Evolutionary conservation across 2,113 vertebrate genomes (phyloP).

Genomic region (Plecotus auritus): DNA sequence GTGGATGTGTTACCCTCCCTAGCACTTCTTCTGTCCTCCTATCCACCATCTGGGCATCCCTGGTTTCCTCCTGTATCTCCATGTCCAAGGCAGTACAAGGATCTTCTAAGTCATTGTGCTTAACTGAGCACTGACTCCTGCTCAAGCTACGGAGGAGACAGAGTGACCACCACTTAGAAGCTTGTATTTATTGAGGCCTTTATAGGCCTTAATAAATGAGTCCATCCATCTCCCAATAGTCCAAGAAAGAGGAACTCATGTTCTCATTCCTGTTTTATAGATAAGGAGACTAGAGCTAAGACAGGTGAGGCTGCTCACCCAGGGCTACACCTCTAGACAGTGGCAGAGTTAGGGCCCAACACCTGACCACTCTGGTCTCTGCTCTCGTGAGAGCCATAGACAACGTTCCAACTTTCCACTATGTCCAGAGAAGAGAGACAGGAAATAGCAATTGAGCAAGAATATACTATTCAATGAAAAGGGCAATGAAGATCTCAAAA

Average conservation of each 20-base stretch:
- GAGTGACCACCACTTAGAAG: neutral
- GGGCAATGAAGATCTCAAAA: rapidly evolving
- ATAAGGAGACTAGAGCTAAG: neutral
- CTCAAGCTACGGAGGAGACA: neutral
- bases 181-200: neutral
- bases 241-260: neutral
- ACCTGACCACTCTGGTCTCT: neutral
- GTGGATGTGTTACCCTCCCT: too few species aligned
- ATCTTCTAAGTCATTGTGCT: neutral
- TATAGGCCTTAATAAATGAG: neutral
- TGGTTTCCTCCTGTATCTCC: too few species aligned
- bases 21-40: too few species aligned
- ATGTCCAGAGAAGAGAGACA: neutral
- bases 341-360: neutral
- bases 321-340: neutral
- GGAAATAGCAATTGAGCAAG: neutral
- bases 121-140: too few species aligned
- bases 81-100: too few species aligned
- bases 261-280: neutral
- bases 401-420: neutral
- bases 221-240: neutral
- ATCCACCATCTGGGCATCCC: too few species aligned
- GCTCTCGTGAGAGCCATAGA: neutral
- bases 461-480: neutral
- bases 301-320: too few species aligned